A percentile compares a stretch with the other conserved stretches of the same genome.
Conservation (phyloP, 1,140 invertebrate genomes). For the Xylocopa sonorina region DNA sequence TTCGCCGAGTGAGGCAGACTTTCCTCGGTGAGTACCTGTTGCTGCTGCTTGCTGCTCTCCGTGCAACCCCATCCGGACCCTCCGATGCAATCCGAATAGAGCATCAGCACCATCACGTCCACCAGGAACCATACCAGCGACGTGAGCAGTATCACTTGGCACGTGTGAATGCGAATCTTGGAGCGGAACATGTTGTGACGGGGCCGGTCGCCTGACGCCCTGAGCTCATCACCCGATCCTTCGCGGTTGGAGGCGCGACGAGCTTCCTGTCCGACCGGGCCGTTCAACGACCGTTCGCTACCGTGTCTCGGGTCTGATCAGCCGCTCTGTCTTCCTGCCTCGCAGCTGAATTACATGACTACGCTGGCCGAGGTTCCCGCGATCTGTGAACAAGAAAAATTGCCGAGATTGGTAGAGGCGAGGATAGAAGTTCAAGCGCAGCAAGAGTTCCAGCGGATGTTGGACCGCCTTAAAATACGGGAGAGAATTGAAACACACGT, state of each 20-base stretch:
- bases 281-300: conserved; percentile 26
- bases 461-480: no score
- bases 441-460: no score
- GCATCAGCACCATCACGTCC: conserved; percentile 94
- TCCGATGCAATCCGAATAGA: conserved; percentile 95
- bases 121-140: conserved; percentile 98
- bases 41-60: conserved; percentile 64
- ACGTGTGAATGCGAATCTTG: conserved; percentile 95
- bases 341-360: conserved; percentile 57
- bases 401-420: no score
- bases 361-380: not conserved
- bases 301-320: conserved; percentile 23
- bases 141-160: conserved; percentile 96
- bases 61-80: conserved; percentile 86
- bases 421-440: no score
- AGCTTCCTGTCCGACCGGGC: conserved; percentile 10
- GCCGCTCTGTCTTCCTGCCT: not conserved
- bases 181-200: conserved; percentile 89
- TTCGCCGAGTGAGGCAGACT: conserved; percentile 44
- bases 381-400: not conserved
- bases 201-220: conserved; percentile 57
- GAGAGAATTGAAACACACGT: no score
- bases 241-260: conserved; percentile 27
- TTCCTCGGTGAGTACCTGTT: conserved; percentile 50
- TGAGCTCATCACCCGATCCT: conserved; percentile 74